Evolutionary conservation across 2,113 vertebrate species (phyloP), one percentile per base, ranked within the genome.

Genomic region (Dicaeum eximium): DNA sequence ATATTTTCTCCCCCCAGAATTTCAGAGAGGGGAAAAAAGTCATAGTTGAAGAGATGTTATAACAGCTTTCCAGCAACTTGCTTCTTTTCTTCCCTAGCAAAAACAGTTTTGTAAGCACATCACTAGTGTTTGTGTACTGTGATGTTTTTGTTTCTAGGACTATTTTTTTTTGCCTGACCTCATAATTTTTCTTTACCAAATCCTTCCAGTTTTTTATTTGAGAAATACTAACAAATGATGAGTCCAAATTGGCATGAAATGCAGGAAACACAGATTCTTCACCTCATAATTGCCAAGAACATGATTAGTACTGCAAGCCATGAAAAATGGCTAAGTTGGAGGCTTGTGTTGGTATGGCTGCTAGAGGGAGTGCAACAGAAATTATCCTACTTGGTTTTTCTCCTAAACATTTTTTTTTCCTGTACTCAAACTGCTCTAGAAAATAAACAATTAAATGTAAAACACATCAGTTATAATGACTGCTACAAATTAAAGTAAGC

Each of bases 141-240:
- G 27, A n/a, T 91, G 78, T 7, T 94, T 92, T 96, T 93, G 95
- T 95, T 95, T 94, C 95, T 85, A 96, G 78, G 92, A 45, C 51
- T 45, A 47, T 31, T 30, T 28, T 37, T 87, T 82, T 73, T 82
- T 42, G 22, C 13, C 69, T 93, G 87, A 91, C 66, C 61, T 96
- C 90, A 79, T 92, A 31, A 14, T 75, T 69, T 87, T 74, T 84
- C 66, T 67, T 95, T 47, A 54, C n/a, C 60, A 74, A 82, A 72
- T 75, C 25, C 57, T 75, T 93, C 92, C 78, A 67, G 6, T 51
- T 87, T 89, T 88, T 93, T 84, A 23, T 91, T 93, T 72, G 66
- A 92, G 78, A 92, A 95, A 50, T 48, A 57, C 40, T 94, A 86
- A 69, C 30, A 82, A 92, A 92, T 61, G 65, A 19, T 30, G 33